A percentile compares a stretch with the other conserved stretches of the same genome.
These are phyloP conservation scores for Myzus persicae DNA, from an alignment of 1,140 invertebrate species.

Conservation along the genomic window DNA sequence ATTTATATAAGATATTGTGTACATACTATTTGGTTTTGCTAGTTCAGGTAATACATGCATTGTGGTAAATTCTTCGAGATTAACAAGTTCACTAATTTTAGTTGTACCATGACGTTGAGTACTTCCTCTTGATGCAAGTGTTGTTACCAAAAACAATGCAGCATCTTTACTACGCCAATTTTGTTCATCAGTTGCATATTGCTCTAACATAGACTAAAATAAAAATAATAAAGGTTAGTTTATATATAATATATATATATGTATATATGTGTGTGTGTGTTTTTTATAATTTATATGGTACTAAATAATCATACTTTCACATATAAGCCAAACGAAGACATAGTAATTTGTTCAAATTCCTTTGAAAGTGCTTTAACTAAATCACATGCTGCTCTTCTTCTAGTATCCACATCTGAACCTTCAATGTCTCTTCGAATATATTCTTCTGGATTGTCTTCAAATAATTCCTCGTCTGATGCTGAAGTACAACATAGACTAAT, in stretches of 20 bases:
- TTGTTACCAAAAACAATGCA: constrained; percentile 94
- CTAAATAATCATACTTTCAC: constrained; percentile 68
- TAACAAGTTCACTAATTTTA: constrained; percentile 86
- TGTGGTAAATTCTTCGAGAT: constrained; percentile 85
- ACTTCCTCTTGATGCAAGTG: constrained; percentile 88
- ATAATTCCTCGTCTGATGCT: constrained; percentile 94
- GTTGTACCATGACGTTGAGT: constrained; percentile 93
- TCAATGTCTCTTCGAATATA: constrained; percentile 97
- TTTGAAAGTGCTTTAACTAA: constrained; percentile 88
- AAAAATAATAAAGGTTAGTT: constrained; percentile 29
- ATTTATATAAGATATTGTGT: background rate
- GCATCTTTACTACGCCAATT: constrained; percentile 78
- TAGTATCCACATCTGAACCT: constrained; percentile 97
- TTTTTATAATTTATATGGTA: background rate
- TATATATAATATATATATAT: too few relatives aligned
- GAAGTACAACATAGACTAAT: constrained; percentile 60
- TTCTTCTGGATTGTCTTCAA: constrained; percentile 98
- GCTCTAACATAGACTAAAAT: constrained; percentile 77
- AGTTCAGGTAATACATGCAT: constrained; percentile 88
- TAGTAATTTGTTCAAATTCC: constrained; percentile 91
- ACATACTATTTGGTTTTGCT: constrained; percentile 74
- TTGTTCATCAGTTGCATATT: constrained; percentile 78
- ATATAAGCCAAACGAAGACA: constrained; percentile 91
- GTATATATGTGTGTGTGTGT: too few relatives aligned
- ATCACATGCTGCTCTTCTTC: constrained; percentile 94